A percentile compares a stretch with the other conserved stretches of the same genome.
These are phyloP conservation scores for Cephus nigrinus DNA, from an alignment of 2,888 invertebrate genomes.

Conservation along the genomic window DNA sequence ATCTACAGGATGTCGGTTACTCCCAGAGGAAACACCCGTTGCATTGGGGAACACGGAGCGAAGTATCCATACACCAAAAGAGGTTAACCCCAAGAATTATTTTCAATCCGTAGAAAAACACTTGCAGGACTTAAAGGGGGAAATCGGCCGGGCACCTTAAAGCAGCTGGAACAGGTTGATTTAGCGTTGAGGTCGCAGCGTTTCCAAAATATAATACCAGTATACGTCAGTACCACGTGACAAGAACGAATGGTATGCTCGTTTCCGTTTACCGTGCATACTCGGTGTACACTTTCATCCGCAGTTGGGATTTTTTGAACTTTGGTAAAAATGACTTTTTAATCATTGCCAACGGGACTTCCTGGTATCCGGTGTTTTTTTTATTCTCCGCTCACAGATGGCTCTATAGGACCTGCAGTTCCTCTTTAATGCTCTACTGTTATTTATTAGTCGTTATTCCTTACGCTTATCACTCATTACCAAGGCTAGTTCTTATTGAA, in stretches of 20 bases:
- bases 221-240: background rate
- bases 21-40: background rate
- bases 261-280: background rate
- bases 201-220: background rate
- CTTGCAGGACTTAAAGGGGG: background rate
- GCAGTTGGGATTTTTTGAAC: background rate
- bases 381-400: constrained; percentile 15
- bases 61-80: background rate
- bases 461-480: constrained; percentile 42
- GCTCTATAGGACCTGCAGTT: constrained; percentile 15
- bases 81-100: background rate
- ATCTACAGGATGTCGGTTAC: background rate
- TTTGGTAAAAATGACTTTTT: constrained; percentile 45
- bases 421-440: constrained; percentile 46
- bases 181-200: background rate
- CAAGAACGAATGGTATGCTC: background rate
- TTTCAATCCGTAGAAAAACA: background rate
- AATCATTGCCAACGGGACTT: constrained; percentile 43
- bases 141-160: background rate
- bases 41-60: too few species aligned
- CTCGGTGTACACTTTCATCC: background rate
- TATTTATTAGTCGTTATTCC: constrained; percentile 51
- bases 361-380: constrained; percentile 25
- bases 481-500: constrained; percentile 27
- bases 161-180: background rate